Evolutionary conservation across 2,888 invertebrate species (phyloP).

Genomic region (Pyrgus malvae): DNA sequence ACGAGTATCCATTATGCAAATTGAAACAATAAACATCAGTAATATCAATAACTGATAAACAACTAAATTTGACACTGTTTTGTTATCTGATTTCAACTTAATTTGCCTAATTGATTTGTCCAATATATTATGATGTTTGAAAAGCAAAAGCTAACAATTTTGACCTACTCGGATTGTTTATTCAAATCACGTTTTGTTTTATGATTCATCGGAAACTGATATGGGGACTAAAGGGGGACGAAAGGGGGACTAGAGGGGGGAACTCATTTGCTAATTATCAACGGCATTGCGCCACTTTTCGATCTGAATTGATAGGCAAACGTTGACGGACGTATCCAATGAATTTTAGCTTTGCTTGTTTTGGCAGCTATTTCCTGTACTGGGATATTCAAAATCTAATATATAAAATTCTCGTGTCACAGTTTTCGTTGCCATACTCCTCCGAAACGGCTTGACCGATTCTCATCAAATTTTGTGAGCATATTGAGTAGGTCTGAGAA

Average conservation of each 20-base stretch:
- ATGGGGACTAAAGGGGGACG: background rate
- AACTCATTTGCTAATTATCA: constrained; percentile 18
- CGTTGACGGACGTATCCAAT: background rate
- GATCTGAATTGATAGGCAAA: constrained; percentile 19
- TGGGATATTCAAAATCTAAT: no score
- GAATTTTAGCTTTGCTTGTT: background rate
- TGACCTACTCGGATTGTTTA: background rate
- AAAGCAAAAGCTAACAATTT: background rate
- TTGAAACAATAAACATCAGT: background rate
- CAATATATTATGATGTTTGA: constrained; percentile 2
- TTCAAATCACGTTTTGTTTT: background rate
- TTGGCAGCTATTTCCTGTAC: background rate
- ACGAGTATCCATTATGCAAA: no score
- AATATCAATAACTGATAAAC: background rate
- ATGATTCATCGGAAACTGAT: background rate
- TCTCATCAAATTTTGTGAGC: no score
- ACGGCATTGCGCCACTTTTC: background rate
- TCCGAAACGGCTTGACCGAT: no score
- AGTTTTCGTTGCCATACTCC: no score
- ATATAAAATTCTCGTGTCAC: no score
- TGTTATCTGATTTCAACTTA: background rate
- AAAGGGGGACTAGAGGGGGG: background rate
- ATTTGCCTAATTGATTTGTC: background rate
- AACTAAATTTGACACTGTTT: background rate
- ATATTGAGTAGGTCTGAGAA: no score